Base-by-base conservation (phyloP, 2,888 invertebrate genomes). In the Orchestes rusci region DNA sequence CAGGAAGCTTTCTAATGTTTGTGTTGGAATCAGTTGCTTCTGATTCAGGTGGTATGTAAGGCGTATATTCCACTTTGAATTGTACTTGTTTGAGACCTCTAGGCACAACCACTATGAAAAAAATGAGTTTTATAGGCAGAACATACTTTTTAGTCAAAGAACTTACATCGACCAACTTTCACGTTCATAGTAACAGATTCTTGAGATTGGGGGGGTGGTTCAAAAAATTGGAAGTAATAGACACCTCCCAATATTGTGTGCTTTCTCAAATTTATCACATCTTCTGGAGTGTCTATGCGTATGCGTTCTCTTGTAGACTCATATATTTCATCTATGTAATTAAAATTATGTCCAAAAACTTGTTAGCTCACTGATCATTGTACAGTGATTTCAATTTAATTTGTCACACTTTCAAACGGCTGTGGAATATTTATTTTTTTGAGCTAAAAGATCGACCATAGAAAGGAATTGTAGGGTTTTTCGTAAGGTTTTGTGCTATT, bases 141-240 rank as follows among this genome's bases (percentile, higher is more conserved):
- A n/a, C n/a, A n/a, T n/a, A n/a, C n/a, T n/a, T n/a, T n/a, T n/a
- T n/a, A n/a, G n/a, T n/a, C n/a, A 68, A 29, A 36, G 12, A 3
- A 13, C 75, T 74, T 61, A 81, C 81, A 62, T 4, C 75, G 72
- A 0, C 79, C 78, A 0, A 80, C 53, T 0, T 61, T 62, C 29
- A 77, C 61, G 1, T 72, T 70, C 15, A 63, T 59, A 4, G 69
- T 68, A 1, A 66, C 62, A 65, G 79, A 71, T 4, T 69, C 68
- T 50, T 80, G 80, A 0, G 84, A 81, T 55, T 91, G 90, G 0
- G 87, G 83, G 0, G 90, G 90, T 12, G 84, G 84, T 38, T 77
- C 72, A 39, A 88, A 67, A 35, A 88, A 70, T 57, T 90, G 82
- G 33, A 90, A 66, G 53, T 79, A 76, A 48, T 80, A 80, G 0